Conservation (phyloP, 2,888 invertebrate genomes). For the Ochlodes sylvanus region DNA sequence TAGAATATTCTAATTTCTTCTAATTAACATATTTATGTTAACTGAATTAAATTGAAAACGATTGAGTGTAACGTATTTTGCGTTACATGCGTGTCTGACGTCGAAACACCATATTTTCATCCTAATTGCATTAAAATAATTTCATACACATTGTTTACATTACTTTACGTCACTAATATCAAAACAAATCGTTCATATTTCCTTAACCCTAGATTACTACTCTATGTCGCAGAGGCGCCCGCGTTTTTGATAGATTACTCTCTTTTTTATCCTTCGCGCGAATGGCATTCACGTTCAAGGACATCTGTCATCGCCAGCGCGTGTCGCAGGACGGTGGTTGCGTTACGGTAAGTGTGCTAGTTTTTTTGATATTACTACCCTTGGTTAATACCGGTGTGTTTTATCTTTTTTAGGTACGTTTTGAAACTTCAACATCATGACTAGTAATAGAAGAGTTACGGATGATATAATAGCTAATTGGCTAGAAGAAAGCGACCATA, state of each 20-base stretch:
- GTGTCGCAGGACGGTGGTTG: background rate
- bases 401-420: slow-evolving; percentile 5
- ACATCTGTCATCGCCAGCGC: slow-evolving; percentile 1
- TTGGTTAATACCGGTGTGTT: background rate
- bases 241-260: background rate
- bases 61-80: no score
- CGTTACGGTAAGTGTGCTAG: background rate
- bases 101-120: no score
- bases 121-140: no score
- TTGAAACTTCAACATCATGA: slow-evolving; percentile 11
- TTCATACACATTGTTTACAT: no score
- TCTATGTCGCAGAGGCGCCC: background rate
- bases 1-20: no score
- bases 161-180: no score
- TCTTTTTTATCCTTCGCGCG: background rate
- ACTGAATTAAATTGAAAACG: no score
- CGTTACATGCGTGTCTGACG: no score
- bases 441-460: background rate
- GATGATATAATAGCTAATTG: background rate
- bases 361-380: slow-evolving; percentile 1
- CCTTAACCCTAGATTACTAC: slow-evolving; percentile 4
- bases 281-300: background rate
- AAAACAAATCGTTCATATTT: no score
- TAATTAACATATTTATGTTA: no score
- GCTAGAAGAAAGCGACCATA: background rate